These are phyloP conservation scores for Takifugu rubripes DNA, from an alignment of 2,797 vertebrate species.

Conservation along the genomic window DNA sequence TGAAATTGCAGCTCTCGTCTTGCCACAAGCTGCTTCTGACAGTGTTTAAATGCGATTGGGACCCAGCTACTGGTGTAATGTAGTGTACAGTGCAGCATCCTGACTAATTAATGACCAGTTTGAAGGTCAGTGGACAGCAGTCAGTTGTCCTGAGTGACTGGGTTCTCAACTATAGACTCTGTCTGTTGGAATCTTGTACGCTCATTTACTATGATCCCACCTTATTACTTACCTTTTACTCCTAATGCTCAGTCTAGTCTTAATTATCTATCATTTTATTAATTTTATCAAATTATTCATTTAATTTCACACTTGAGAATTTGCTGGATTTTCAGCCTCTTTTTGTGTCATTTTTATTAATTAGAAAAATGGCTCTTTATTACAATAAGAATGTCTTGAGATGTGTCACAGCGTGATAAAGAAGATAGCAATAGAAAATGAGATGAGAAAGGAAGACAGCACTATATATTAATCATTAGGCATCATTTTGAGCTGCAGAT, in stretches of 20 bases:
- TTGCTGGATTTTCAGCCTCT: too few relatives aligned
- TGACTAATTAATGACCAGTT: conserved; percentile 45
- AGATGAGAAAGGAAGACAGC: too few relatives aligned
- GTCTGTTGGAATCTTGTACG: conserved; percentile 5
- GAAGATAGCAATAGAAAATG: too few relatives aligned
- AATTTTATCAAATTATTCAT: too few relatives aligned
- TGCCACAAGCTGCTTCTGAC: not conserved
- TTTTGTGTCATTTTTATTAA: too few relatives aligned
- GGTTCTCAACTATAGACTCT: conserved; percentile 18
- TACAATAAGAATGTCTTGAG: too few relatives aligned
- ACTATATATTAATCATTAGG: too few relatives aligned
- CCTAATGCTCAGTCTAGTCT: conserved; percentile 37
- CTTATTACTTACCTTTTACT: conserved; percentile 33
- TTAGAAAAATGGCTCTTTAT: too few relatives aligned
- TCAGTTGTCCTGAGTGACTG: conserved; percentile 1
- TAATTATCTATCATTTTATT: not conserved
- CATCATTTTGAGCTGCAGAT: too few relatives aligned
- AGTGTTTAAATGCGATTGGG: conserved; percentile 43
- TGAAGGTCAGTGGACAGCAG: conserved; percentile 47
- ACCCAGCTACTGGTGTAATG: conserved; percentile 53
- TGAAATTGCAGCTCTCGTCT: conserved; percentile 65
- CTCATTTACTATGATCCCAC: not conserved
- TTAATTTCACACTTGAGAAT: too few relatives aligned
- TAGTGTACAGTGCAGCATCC: conserved; percentile 28
- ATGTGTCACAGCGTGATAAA: too few relatives aligned